These are phyloP conservation scores for Cistogaster globosa DNA, from an alignment of 2,888 invertebrate species.

Conservation along the genomic window DNA sequence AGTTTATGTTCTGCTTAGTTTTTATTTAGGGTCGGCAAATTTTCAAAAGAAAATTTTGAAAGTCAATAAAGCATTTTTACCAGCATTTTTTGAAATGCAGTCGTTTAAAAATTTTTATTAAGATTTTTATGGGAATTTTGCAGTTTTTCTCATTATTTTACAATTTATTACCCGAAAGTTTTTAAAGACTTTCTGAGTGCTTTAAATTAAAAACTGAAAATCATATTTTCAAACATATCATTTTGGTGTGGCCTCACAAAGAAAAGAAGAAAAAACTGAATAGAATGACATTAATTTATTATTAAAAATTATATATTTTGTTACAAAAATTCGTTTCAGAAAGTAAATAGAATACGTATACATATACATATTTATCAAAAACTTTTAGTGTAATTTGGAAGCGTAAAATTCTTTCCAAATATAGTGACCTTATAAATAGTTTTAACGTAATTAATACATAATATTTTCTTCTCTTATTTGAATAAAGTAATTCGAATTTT, in stretches of 20 bases:
- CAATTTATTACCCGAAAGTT: constrained; percentile 38
- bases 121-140: constrained; percentile 58
- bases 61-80: constrained; percentile 65
- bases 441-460: too few species aligned
- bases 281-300: not conserved
- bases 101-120: constrained; percentile 6
- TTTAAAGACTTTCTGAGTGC: not conserved
- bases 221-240: constrained; percentile 25
- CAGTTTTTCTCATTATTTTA: constrained; percentile 36
- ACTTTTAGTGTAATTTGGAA: too few species aligned
- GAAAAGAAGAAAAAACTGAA: not conserved
- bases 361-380: too few species aligned
- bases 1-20: constrained; percentile 64
- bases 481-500: too few species aligned
- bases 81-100: constrained; percentile 23
- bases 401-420: too few species aligned
- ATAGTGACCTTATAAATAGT: too few species aligned
- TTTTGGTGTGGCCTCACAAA: not conserved
- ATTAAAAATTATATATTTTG: too few species aligned
- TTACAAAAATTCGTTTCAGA: too few species aligned
- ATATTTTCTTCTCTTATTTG: too few species aligned
- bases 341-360: too few species aligned
- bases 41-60: constrained; percentile 63
- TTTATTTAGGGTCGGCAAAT: constrained; percentile 51
- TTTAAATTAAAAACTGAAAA: not conserved